Conservation (phyloP, 2,888 invertebrate species). For the Germaria angustata region DNA sequence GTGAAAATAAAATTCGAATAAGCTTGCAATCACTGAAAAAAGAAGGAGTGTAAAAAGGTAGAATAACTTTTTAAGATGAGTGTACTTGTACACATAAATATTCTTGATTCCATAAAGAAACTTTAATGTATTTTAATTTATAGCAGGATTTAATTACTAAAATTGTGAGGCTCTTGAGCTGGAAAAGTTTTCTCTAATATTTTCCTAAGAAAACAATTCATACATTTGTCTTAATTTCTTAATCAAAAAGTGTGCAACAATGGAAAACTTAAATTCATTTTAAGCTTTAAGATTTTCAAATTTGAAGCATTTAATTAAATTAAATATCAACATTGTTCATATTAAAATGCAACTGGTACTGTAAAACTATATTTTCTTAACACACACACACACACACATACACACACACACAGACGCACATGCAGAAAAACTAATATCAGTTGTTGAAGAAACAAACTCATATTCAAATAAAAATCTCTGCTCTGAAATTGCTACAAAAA, state of each 20-base stretch:
- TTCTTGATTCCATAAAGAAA: no score
- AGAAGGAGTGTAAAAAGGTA: no score
- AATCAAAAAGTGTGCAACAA: not conserved
- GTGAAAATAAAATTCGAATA: no score
- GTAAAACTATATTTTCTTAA: not conserved
- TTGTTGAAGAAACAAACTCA: conserved; percentile 7
- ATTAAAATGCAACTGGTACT: not conserved
- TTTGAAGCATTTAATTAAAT: conserved; percentile 7
- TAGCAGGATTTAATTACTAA: no score
- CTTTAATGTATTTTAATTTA: no score
- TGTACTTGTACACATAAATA: no score
- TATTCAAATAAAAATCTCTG: conserved; percentile 1
- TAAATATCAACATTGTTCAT: not conserved
- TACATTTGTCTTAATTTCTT: no score
- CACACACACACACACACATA: not conserved
- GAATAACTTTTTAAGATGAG: no score
- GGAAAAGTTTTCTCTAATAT: no score
- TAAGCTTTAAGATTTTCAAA: not conserved
- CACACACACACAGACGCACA: not conserved
- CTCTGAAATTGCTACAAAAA: not conserved
- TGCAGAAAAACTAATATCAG: not conserved
- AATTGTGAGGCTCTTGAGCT: no score
- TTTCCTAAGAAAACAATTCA: no score
- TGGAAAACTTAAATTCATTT: not conserved
- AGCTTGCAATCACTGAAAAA: no score